phyloP scores from a whole-genome alignment of 2,888 invertebrate species.

The Pogonocherus hispidulus region DNA sequence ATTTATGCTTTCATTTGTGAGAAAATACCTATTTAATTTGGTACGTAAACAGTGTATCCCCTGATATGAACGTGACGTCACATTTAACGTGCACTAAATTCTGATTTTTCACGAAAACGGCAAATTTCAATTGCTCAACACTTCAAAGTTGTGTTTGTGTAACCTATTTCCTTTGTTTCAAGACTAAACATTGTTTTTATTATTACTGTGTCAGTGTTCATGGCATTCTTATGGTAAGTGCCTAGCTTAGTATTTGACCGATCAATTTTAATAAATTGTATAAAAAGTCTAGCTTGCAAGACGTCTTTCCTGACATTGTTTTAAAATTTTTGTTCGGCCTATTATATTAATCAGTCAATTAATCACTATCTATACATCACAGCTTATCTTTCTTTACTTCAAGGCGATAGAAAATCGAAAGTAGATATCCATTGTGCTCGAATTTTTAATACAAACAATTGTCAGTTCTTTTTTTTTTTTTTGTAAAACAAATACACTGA shows the following conservation, averaged over 20 bases:
- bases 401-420: not conserved
- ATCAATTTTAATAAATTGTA: too few species aligned
- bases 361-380: too few species aligned
- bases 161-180: not conserved
- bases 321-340: too few species aligned
- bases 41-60: too few species aligned
- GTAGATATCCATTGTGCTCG: too few species aligned
- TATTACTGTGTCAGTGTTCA: not conserved
- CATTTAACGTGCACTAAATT: not conserved
- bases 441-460: too few species aligned
- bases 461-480: too few species aligned
- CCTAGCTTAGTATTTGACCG: not conserved
- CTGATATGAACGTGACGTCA: not conserved
- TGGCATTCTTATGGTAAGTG: not conserved
- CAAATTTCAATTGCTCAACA: not conserved
- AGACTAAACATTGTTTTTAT: not conserved
- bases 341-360: too few species aligned
- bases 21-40: not conserved
- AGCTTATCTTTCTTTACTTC: not conserved
- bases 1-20: not conserved
- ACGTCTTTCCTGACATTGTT: too few species aligned
- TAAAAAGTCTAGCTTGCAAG: too few species aligned
- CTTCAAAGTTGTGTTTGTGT: not conserved
- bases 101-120: not conserved
- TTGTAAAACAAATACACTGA: too few species aligned